phyloP scores from a whole-genome alignment of 2,888 invertebrate genomes.

The Macrosoma leucophasiata region DNA sequence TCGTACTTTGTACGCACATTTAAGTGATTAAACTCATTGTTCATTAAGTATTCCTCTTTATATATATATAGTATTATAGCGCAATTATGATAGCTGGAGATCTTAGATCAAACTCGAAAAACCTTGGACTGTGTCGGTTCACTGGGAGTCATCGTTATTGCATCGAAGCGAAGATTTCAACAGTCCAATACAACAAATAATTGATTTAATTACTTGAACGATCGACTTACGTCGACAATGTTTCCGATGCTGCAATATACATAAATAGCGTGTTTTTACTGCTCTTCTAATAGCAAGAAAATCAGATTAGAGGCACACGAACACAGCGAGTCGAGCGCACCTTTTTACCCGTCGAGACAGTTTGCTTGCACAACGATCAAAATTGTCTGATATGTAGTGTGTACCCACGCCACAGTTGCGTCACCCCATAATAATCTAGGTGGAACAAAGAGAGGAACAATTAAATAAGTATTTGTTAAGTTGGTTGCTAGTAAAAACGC shows the following conservation, averaged over 20 bases:
- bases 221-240: no score
- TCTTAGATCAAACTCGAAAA: no score
- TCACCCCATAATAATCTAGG: slow-evolving; percentile 50
- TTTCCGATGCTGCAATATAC: slow-evolving; percentile 26
- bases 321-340: slow-evolving; percentile 45
- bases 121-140: no score
- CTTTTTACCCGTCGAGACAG: slow-evolving; percentile 37
- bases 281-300: slow-evolving; percentile 35
- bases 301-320: slow-evolving; percentile 43
- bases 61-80: no score
- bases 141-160: no score
- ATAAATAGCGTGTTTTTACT: slow-evolving; percentile 18
- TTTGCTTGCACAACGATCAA: slow-evolving; percentile 54
- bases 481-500: slow-evolving; percentile 55
- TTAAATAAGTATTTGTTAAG: slow-evolving; percentile 70
- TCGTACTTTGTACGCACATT: no score
- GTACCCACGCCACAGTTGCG: slow-evolving; percentile 54
- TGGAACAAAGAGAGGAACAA: slow-evolving; percentile 64
- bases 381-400: slow-evolving; percentile 40
- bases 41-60: no score
- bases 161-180: no score
- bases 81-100: no score
- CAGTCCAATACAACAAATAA: no score
- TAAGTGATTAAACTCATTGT: no score
- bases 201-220: no score